Evolutionary conservation across 2,888 invertebrate genomes (phyloP).

Genomic region (Drosophila algonquin): DNA sequence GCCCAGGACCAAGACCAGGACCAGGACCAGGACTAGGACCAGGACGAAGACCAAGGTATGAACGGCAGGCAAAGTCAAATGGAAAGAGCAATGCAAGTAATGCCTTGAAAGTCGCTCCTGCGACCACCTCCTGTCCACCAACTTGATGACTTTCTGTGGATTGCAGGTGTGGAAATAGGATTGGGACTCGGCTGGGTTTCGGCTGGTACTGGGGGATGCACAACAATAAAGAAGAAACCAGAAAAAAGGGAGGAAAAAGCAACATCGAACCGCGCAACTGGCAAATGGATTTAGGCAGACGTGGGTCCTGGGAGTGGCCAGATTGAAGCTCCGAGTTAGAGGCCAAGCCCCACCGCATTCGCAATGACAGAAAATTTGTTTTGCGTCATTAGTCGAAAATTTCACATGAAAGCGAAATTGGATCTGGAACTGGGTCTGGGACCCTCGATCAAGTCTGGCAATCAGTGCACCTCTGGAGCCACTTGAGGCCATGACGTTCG

Average conservation of each 20-base stretch:
- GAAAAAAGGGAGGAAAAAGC: background rate
- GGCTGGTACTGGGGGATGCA: too few species aligned
- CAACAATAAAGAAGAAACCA: background rate
- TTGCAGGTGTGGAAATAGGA: background rate
- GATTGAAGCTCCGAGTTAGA: background rate
- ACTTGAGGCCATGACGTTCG: background rate
- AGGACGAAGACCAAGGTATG: too few species aligned
- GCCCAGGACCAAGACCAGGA: too few species aligned
- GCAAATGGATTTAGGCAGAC: constrained; percentile 62
- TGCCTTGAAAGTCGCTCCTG: constrained; percentile 25
- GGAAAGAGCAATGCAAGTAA: too few species aligned
- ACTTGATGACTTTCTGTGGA: background rate
- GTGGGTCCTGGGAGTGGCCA: constrained; percentile 24
- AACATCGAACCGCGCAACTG: constrained; percentile 16
- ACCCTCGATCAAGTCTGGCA: background rate
- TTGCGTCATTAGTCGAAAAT: constrained; percentile 60
- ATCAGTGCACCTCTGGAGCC: background rate
- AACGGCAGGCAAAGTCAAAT: too few species aligned
- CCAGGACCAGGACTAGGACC: too few species aligned
- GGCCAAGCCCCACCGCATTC: constrained; percentile 25
- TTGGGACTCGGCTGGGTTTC: background rate
- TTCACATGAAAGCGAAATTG: constrained; percentile 12
- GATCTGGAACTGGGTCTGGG: background rate
- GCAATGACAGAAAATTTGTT: constrained; percentile 53
- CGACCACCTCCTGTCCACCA: constrained; percentile 9